Conservation (phyloP, 2,113 vertebrate species). For the Bufo gargarizans region DNA sequence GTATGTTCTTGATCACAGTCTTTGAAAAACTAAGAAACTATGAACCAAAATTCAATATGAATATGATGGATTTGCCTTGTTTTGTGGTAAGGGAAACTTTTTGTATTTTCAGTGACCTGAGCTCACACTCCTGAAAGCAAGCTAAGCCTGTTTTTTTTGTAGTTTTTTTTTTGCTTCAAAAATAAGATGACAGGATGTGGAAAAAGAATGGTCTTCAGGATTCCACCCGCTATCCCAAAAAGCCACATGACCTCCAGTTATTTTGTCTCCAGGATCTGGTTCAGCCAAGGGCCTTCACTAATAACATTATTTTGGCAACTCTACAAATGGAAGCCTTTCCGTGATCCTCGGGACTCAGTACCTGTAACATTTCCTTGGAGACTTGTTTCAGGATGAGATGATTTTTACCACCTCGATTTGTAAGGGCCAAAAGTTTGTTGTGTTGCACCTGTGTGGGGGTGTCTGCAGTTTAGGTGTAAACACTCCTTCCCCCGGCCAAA, state of each 20-base stretch:
- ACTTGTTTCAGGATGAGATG: slow-evolving; percentile 6
- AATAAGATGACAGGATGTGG: slow-evolving; percentile 25
- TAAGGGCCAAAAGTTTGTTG: not conserved
- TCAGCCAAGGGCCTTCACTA: slow-evolving; percentile 42
- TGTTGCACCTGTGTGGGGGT: slow-evolving; percentile 36
- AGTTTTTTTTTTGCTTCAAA: not conserved
- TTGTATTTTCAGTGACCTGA: too few relatives aligned
- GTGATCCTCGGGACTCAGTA: not conserved
- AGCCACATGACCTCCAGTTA: slow-evolving; percentile 34
- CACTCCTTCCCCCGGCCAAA: not conserved
- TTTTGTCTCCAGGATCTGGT: slow-evolving; percentile 29
- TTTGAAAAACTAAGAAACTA: too few relatives aligned
- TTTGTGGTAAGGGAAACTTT: too few relatives aligned
- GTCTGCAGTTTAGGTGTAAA: not conserved
- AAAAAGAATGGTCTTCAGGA: slow-evolving; percentile 37
- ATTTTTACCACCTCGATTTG: not conserved
- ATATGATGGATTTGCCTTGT: too few relatives aligned
- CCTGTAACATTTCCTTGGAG: slow-evolving; percentile 25
- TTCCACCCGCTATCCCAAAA: slow-evolving; percentile 31
- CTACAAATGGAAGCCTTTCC: slow-evolving; percentile 41
- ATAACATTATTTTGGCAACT: slow-evolving; percentile 30
- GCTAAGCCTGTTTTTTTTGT: too few relatives aligned
- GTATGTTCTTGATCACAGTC: too few relatives aligned
- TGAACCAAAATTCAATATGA: too few relatives aligned
- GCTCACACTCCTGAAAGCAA: too few relatives aligned